A percentile compares a stretch with the other conserved stretches of the same genome.
These are phyloP conservation scores for Ischnura elegans DNA, from an alignment of 2,888 invertebrate species.

Conservation along the genomic window DNA sequence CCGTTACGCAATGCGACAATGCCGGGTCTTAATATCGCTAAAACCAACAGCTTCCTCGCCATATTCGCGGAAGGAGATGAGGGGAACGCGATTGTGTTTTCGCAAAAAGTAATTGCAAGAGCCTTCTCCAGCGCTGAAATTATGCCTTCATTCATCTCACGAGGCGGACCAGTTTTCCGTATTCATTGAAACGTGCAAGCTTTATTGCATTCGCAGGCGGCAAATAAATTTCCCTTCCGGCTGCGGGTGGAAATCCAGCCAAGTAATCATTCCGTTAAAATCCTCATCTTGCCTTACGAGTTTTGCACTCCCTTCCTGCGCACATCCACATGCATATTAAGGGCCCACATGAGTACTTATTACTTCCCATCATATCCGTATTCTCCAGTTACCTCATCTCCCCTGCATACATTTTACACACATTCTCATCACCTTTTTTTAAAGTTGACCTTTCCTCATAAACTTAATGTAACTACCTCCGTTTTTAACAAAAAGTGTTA, in stretches of 20 bases:
- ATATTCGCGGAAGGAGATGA: background rate
- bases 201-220: slow-evolving; percentile 13
- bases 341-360: too few species aligned
- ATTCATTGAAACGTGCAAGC: slow-evolving; percentile 31
- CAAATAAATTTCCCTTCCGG: background rate
- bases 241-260: slow-evolving; percentile 12
- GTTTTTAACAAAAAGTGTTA: too few species aligned
- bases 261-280: slow-evolving; percentile 21
- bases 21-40: background rate
- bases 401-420: too few species aligned
- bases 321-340: background rate
- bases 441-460: too few species aligned
- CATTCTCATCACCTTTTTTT: too few species aligned
- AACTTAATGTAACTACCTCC: too few species aligned
- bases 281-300: background rate
- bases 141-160: background rate
- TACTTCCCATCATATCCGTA: too few species aligned
- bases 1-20: background rate
- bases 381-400: too few species aligned
- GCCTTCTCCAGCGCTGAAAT: background rate
- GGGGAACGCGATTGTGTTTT: background rate
- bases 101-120: background rate
- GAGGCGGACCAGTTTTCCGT: background rate
- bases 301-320: background rate
- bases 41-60: background rate